Percentiles rank a stretch among this genome's conserved stretches.
Evolutionary conservation across 2,797 vertebrate genomes (phyloP).

Genomic region (Pseudochaenichthys georgianus): DNA sequence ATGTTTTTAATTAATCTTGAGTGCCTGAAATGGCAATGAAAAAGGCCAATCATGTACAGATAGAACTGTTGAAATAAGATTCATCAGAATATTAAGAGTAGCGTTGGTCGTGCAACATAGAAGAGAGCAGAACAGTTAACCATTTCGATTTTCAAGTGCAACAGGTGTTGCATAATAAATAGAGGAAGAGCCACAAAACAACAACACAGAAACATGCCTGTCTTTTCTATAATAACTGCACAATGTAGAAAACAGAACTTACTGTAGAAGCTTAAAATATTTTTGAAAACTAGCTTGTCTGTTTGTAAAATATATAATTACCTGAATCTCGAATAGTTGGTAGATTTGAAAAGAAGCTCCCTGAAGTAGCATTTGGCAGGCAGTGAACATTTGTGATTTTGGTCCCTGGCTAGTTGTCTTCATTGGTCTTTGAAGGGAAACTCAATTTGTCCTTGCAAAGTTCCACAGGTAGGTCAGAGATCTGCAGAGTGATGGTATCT

Average conservation of each 20-base stretch:
- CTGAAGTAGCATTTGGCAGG: too few species aligned
- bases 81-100: neutral
- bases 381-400: too few species aligned
- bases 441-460: neutral
- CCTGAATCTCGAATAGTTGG: neutral
- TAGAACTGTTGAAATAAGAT: neutral
- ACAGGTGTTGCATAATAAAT: neutral
- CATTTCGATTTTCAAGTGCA: neutral
- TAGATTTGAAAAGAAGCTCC: too few species aligned
- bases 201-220: neutral
- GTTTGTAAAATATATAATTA: neutral
- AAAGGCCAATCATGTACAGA: neutral
- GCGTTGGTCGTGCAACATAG: neutral
- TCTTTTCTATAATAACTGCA: neutral
- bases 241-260: neutral
- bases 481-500: neutral
- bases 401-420: neutral
- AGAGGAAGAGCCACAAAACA: neutral
- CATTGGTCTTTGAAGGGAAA: conserved; percentile 1
- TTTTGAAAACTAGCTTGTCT: neutral
- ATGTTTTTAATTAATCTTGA: neutral
- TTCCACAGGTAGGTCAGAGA: neutral
- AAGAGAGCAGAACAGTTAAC: neutral
- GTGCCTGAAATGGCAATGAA: neutral
- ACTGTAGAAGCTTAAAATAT: neutral